These are phyloP conservation scores for Semotilus atromaculatus DNA, from an alignment of 2,797 vertebrate genomes.

Conservation along the genomic window DNA sequence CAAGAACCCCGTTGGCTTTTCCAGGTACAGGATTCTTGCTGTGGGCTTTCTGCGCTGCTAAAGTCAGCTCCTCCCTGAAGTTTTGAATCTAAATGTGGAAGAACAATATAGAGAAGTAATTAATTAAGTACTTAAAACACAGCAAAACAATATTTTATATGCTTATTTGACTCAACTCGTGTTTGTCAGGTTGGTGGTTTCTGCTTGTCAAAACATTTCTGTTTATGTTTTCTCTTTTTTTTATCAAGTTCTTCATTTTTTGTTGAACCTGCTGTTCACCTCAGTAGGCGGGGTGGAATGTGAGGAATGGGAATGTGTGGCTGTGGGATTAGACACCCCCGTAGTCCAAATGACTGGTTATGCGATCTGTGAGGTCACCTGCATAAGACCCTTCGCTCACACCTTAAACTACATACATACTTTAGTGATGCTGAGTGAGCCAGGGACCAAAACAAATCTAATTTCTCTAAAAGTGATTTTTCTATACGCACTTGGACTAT, in stretches of 20 bases:
- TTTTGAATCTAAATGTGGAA: slow-evolving; percentile 74
- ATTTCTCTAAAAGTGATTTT: not conserved
- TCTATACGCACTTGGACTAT: not conserved
- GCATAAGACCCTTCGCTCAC: slow-evolving; percentile 20
- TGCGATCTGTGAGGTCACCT: slow-evolving; percentile 58
- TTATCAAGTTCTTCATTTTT: not conserved
- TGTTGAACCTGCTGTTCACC: slow-evolving; percentile 25
- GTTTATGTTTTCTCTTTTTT: slow-evolving; percentile 25
- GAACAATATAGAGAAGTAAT: not conserved
- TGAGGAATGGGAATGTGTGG: slow-evolving; percentile 51
- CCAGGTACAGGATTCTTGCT: slow-evolving; percentile 69
- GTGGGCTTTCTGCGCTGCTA: slow-evolving; percentile 73
- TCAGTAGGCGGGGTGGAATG: slow-evolving; percentile 49
- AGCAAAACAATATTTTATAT: not conserved
- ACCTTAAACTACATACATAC: slow-evolving; percentile 20
- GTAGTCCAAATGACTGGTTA: slow-evolving; percentile 57
- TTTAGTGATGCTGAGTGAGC: no score
- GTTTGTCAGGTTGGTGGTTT: not conserved
- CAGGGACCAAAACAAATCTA: not conserved
- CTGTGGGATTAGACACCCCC: slow-evolving; percentile 44
- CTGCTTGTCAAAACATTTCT: slow-evolving; percentile 30
- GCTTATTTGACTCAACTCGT: not conserved
- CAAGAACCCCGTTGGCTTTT: slow-evolving; percentile 74
- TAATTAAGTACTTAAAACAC: not conserved
- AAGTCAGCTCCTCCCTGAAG: slow-evolving; percentile 77